Base-by-base conservation (phyloP, 2,797 vertebrate species). In the Hippocampus kuda region DNA sequence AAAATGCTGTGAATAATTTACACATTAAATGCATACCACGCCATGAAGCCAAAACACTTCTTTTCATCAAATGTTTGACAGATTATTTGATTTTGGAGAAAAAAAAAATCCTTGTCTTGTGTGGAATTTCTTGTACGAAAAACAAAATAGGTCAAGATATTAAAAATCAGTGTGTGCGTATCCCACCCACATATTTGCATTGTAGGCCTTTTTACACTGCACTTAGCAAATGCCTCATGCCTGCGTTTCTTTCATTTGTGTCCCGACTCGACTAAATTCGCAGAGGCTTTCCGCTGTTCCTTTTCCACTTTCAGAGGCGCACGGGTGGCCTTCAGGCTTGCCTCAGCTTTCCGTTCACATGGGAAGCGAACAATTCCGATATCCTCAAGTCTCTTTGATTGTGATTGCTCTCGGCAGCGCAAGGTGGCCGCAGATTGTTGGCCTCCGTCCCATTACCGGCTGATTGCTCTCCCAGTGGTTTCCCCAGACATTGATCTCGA, bases 381-480 rank as follows among this genome's bases (percentile, higher is more conserved):
- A 54, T 24, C 51, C 24, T 57, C 26, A 26, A 57, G 26, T 26
- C 26, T 66, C 8, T 16, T 77, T 84, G 81, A 86, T 80, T 83
- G 75, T 69, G 74, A 81, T 86, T 77, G 72, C 70, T 64, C 74
- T 75, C 70, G 65, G 4, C 56, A 68, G 73, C 70, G 74, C 67
- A 72, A 79, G 68, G 71, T 26, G 57, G 49, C 68, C 42, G 46
- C 75, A 63, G 46, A 24, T 44, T 73, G 76, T 69, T 86, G 83
- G 81, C 80, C 81, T 68, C 67, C 62, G 63, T 68, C 67, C 24
- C 34, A 78, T 79, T 75, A 71, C 66, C 10, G 68, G 49, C 70
- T 81, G 84, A 84, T 82, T 80, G 72, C 41, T 18, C 75, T 74
- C 68, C 24, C 68, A 4, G 0, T 68, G 69, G 44, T 67, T 66